Evolutionary conservation across 2,888 invertebrate species (phyloP).

Genomic region (Melieria picta): DNA sequence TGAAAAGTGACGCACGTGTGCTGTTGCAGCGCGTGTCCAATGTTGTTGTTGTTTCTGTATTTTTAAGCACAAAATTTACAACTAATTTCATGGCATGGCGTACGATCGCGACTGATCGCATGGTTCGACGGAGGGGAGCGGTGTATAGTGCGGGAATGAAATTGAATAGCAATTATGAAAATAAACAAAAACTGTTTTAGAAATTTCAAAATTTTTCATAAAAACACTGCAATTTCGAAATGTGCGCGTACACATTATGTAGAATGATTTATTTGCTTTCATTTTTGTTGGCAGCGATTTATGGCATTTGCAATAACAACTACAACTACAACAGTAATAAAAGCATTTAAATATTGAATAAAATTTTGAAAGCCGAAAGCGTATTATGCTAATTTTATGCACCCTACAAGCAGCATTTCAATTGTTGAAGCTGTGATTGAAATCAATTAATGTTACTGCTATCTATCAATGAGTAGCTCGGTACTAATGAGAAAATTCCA

Average conservation of each 20-base stretch:
- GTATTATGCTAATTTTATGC: too few species aligned
- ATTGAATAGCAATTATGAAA: conserved; percentile 13
- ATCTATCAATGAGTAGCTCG: too few species aligned
- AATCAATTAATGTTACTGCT: too few species aligned
- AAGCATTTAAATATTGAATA: background rate
- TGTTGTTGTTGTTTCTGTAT: background rate
- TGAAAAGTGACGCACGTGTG: background rate
- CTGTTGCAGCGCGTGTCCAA: too few species aligned
- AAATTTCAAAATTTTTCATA: background rate
- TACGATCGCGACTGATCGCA: too few species aligned
- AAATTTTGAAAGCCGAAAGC: too few species aligned
- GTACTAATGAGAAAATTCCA: too few species aligned
- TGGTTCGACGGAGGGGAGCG: too few species aligned
- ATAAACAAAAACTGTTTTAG: conserved; percentile 5
- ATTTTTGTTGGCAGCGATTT: conserved; percentile 26
- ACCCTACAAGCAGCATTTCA: too few species aligned
- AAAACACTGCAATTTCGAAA: background rate
- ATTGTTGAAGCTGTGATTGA: too few species aligned
- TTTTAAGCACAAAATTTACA: background rate
- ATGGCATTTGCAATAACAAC: conserved; percentile 23
- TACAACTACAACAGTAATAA: background rate
- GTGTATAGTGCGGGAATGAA: too few species aligned
- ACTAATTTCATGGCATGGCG: background rate
- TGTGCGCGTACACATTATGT: background rate
- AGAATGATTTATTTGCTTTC: conserved; percentile 28